These are phyloP conservation scores for Plotosus lineatus DNA, from an alignment of 2,113 vertebrate genomes.

Conservation along the genomic window DNA sequence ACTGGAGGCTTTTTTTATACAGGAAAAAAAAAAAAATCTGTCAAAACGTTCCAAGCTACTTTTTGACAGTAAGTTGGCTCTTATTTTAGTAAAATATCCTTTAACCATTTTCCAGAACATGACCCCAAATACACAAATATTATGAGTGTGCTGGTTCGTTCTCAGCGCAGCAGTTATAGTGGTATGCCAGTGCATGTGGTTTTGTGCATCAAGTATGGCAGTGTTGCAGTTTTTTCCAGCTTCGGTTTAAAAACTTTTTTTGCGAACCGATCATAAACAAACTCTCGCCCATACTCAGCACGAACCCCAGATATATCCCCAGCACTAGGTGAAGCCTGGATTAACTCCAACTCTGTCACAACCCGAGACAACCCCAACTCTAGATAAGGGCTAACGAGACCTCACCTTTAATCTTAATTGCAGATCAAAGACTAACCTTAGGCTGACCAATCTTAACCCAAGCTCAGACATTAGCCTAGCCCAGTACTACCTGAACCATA, in stretches of 20 bases:
- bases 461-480: neutral
- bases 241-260: neutral
- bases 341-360: neutral
- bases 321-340: neutral
- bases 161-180: neutral
- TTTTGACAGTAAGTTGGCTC: neutral
- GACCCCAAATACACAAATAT: neutral
- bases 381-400: neutral
- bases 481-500: neutral
- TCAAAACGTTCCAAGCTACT: neutral
- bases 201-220: neutral
- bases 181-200: neutral
- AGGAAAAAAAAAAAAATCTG: neutral
- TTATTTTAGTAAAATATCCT: neutral
- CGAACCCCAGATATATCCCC: neutral
- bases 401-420: too few relatives aligned
- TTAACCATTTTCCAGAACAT: neutral
- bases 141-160: neutral
- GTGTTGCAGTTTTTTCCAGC: neutral
- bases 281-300: too few relatives aligned
- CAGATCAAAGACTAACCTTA: neutral
- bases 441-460: neutral
- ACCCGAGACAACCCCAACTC: neutral
- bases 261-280: neutral
- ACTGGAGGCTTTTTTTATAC: neutral